Evolutionary conservation across 2,888 invertebrate species (phyloP).

Genomic region (Carcina quercana): DNA sequence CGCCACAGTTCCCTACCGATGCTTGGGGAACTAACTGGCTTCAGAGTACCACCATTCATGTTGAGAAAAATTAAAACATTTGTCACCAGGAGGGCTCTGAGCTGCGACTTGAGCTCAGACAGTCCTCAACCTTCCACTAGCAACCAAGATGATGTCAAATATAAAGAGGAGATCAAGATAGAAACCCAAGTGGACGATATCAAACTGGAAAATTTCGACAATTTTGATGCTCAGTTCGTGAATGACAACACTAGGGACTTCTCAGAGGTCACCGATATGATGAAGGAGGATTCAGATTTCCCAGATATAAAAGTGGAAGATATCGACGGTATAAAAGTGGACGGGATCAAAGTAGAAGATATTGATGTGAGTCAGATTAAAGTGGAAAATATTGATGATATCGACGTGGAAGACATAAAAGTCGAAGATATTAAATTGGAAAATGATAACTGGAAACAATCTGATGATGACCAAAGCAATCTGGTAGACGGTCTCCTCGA

Average conservation of each 20-base stretch:
- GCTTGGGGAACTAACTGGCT: conserved; percentile 81
- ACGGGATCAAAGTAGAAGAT: conserved; percentile 59
- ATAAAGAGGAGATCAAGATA: conserved; percentile 51
- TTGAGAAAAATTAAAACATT: conserved; percentile 81
- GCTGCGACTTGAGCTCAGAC: conserved; percentile 43
- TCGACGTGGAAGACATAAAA: conserved; percentile 52
- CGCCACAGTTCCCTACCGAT: conserved; percentile 77
- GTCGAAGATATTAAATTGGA: conserved; percentile 64
- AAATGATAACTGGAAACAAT: conserved; percentile 55
- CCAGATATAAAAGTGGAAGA: conserved; percentile 66
- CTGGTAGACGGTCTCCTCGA: conserved; percentile 63
- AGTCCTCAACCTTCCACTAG: conserved; percentile 58
- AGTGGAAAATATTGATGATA: conserved; percentile 56
- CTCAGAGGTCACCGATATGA: conserved; percentile 41
- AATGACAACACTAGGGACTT: conserved; percentile 52
- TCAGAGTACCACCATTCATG: conserved; percentile 84
- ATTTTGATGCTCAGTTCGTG: conserved; percentile 56
- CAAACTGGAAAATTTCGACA: conserved; percentile 29
- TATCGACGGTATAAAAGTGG: conserved; percentile 64
- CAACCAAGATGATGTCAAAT: conserved; percentile 43
- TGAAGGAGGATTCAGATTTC: conserved; percentile 57
- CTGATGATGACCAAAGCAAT: conserved; percentile 49
- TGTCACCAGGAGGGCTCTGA: conserved; percentile 59
- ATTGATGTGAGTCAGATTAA: conserved; percentile 54
- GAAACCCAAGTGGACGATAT: conserved; percentile 42